Base-by-base conservation (phyloP, 2,888 invertebrate species). In the Linyphia triangularis region DNA sequence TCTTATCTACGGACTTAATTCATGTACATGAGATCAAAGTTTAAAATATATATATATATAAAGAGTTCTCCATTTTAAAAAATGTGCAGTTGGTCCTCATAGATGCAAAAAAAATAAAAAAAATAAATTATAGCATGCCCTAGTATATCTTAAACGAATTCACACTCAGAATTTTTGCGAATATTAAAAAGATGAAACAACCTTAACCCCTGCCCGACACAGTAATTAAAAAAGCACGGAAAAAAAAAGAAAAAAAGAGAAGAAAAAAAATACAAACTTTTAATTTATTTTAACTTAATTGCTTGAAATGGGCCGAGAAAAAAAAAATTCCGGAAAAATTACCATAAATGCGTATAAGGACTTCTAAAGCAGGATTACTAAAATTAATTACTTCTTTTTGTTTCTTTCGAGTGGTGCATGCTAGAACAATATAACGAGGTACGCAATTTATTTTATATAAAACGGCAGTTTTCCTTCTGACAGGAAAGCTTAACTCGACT, bases 271-370 rank as follows among this genome's bases (percentile, higher is more conserved):
- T 33, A 19, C 33, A 7, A 24, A 26, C 70, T 70, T 51, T 70
- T 70, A 70, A 70, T 70, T 70, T 70, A 70, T 70, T 70, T 70
- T 70, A 70, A 70, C 70, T 70, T 70, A 70, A 70, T 70, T 70
- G 70, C 43, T 70, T 10, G 43, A 70, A 70, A 70, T 70, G 43
- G 24, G 26, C 70, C 40, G 19, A 65, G 28, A 33, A 33, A 33
- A 67, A 30, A 67, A 67, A 67, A 30, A 67, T n/a, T 22, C 26
- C 22, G n/a, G 70, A 13, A 43, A 43, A 43, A 70, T 70, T 70
- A 70, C 40, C 70, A 70, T 70, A 26, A 70, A 70, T 22, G 70
- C 43, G n/a, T 40, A 70, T 24, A 40, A 40, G 37, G 70, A 33
- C 70, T 70, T 70, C 43, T 24, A 70, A 10, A 40, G 70, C 70